Percentiles rank a stretch among this genome's conserved stretches.
These are phyloP conservation scores for Sebastes melanostomus DNA, from an alignment of 2,797 vertebrate genomes.

Conservation along the genomic window DNA sequence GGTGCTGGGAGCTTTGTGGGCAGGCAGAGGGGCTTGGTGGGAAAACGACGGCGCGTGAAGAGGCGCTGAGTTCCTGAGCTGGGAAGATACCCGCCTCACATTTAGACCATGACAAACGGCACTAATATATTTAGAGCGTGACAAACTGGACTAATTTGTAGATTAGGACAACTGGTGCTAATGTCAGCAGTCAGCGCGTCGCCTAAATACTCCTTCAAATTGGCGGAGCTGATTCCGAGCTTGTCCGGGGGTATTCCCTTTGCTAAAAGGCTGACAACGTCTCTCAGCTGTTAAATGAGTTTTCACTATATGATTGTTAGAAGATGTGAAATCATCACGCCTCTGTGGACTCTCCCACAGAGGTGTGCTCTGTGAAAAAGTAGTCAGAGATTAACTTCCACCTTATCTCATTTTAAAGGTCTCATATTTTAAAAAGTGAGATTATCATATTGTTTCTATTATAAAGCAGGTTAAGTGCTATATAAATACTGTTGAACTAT, in stretches of 20 bases:
- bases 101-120: constrained; percentile 87
- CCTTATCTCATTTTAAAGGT: too few species aligned
- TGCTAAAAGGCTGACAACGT: constrained; percentile 22
- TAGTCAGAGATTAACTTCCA: neutral
- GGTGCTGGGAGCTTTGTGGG: constrained; percentile 90
- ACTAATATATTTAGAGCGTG: constrained; percentile 83
- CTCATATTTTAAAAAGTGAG: too few species aligned
- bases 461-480: too few species aligned
- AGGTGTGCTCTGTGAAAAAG: neutral
- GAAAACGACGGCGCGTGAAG: constrained; percentile 85
- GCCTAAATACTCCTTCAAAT: constrained; percentile 92
- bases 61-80: constrained; percentile 79
- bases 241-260: constrained; percentile 39
- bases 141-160: constrained; percentile 94
- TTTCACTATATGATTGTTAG: too few species aligned
- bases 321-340: neutral
- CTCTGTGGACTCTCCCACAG: neutral
- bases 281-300: neutral
- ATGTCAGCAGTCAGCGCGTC: constrained; percentile 89
- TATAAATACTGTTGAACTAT: too few species aligned
- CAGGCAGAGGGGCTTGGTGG: constrained; percentile 86
- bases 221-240: constrained; percentile 86
- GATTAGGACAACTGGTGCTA: constrained; percentile 88
- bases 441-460: too few species aligned
- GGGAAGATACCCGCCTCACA: constrained; percentile 87